Percentiles rank a stretch among this genome's conserved stretches.
phyloP scores from a whole-genome alignment of 1,140 invertebrate genomes.

The Diorhabda carinulata region DNA sequence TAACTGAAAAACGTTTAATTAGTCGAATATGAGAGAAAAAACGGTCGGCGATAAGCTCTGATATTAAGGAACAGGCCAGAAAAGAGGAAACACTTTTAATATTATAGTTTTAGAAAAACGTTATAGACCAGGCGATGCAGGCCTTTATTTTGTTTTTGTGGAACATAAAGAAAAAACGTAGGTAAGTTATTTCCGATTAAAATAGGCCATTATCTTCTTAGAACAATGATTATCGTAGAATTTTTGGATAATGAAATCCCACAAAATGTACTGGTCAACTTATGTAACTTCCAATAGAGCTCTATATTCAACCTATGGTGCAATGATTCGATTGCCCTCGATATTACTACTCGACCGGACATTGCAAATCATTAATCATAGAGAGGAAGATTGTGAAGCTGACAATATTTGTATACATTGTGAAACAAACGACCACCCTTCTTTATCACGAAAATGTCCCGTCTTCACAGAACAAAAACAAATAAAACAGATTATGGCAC shows the following conservation, averaged over 20 bases:
- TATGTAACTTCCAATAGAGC: background rate
- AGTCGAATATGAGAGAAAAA: too few relatives aligned
- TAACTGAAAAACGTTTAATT: too few relatives aligned
- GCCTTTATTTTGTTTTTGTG: conserved; percentile 6
- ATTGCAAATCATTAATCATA: background rate
- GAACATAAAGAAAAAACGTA: conserved; percentile 3
- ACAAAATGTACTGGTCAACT: background rate
- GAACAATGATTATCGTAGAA: background rate
- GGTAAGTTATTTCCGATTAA: conserved; percentile 5
- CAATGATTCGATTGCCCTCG: background rate
- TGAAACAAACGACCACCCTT: background rate
- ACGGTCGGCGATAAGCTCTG: too few relatives aligned
- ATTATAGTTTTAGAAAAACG: too few relatives aligned
- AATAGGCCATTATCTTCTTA: conserved; percentile 3
- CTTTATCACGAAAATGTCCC: background rate
- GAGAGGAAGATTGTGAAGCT: background rate
- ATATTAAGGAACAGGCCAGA: too few relatives aligned
- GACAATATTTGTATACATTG: conserved; percentile 5
- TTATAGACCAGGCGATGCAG: background rate
- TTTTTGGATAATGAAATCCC: background rate
- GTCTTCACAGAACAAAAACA: background rate
- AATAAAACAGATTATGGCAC: conserved; percentile 1
- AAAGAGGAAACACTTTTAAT: too few relatives aligned
- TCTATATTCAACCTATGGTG: conserved; percentile 1
- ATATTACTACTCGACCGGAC: background rate